These are phyloP conservation scores for Dynastes grantii DNA, from an alignment of 2,888 invertebrate species.

Conservation along the genomic window DNA sequence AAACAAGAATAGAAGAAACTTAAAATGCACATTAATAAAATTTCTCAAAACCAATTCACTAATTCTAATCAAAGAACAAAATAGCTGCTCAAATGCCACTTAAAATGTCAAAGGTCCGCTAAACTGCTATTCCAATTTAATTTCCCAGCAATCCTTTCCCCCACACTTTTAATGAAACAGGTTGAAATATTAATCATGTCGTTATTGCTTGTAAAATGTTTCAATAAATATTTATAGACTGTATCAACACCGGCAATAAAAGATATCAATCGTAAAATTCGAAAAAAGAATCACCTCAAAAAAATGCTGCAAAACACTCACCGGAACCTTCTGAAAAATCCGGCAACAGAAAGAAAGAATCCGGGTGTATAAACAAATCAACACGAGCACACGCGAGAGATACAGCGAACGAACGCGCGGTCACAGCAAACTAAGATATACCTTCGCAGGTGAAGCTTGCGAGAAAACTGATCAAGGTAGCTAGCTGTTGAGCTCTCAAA, in stretches of 20 bases:
- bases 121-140: conserved; percentile 36
- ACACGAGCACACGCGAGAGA: conserved; percentile 58
- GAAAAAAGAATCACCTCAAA: background rate
- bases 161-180: conserved; percentile 1
- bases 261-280: background rate
- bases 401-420: conserved; percentile 52
- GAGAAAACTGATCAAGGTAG: conserved; percentile 65
- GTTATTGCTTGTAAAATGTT: background rate
- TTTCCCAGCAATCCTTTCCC: conserved; percentile 19
- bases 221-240: background rate
- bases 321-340: conserved; percentile 45
- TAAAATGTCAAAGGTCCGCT: conserved; percentile 48
- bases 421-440: conserved; percentile 57
- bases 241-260: too few relatives aligned
- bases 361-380: conserved; percentile 54
- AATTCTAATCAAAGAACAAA: conserved; percentile 25
- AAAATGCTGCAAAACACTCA: conserved; percentile 23
- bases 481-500: conserved; percentile 59
- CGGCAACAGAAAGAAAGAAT: conserved; percentile 30
- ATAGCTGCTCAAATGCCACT: conserved; percentile 33
- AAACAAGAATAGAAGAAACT: background rate
- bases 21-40: background rate
- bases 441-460: conserved; percentile 64
- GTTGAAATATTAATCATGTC: background rate
- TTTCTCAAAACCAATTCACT: background rate